phyloP scores from a whole-genome alignment of 2,113 vertebrate genomes.

The Tenebrosternarchus preto region DNA sequence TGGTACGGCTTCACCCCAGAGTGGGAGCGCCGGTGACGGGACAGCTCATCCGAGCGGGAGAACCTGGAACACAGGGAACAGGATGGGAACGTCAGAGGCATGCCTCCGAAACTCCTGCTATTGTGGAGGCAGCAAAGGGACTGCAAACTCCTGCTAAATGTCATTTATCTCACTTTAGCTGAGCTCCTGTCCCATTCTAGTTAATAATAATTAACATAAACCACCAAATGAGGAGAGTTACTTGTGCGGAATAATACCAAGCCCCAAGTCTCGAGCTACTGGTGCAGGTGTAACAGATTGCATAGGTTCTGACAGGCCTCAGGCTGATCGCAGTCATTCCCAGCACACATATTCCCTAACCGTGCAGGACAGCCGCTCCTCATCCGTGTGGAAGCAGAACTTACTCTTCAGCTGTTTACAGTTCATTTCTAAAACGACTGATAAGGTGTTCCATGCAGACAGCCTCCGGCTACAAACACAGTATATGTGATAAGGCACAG shows the following conservation, averaged over 20 bases:
- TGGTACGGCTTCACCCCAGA: conserved; percentile 95
- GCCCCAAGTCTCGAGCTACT: not conserved
- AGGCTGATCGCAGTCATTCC: not conserved
- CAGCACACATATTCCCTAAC: not conserved
- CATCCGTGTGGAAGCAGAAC: conserved; percentile 4
- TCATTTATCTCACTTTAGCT: not conserved
- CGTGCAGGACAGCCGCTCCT: not conserved
- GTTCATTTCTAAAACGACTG: not conserved
- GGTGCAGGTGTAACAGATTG: not conserved
- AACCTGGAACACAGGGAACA: conserved; percentile 75
- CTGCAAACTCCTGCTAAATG: not conserved
- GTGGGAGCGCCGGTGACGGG: conserved; percentile 90
- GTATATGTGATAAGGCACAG: not conserved
- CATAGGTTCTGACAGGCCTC: not conserved
- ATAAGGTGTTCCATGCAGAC: conserved; percentile 3
- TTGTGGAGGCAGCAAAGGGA: not conserved
- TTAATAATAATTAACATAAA: too few relatives aligned
- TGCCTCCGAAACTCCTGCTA: too few relatives aligned
- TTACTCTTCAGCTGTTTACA: not conserved
- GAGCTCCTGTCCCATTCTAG: not conserved
- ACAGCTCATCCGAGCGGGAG: conserved; percentile 91
- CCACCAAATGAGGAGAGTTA: not conserved
- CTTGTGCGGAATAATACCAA: not conserved
- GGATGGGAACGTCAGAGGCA: not conserved
- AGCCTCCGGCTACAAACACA: not conserved